Base-by-base conservation (phyloP, 2,888 invertebrate species). In the Callinectes sapidus region DNA sequence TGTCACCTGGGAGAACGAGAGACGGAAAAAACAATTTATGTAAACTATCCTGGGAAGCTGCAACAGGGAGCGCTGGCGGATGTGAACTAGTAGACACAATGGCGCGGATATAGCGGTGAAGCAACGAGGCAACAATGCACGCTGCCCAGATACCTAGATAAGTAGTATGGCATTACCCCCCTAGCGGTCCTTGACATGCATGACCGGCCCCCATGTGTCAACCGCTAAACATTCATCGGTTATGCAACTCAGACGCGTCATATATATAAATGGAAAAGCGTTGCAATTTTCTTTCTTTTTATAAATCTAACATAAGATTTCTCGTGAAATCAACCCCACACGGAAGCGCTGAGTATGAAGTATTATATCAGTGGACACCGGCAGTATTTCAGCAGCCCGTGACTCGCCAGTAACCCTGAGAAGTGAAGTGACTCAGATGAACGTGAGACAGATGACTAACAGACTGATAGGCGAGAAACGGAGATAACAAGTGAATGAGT, bases 91-190 rank as follows among this genome's bases (percentile, higher is more conserved):
- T 28, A 28, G 23, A 13, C 10, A 71, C 71, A 71, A 71, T 71
- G 28, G 28, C 71, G n/a, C 71, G 71, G 71, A 71, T 71, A 71
- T 71, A 71, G 71, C 71, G 71, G 71, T 71, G 71, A 28, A 1
- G 71, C 23, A 71, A 71, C 71, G 28, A 23, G 61, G 61, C 61
- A 71, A 71, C 71, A 71, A 71, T 71, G 71, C 71, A 71, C 71
- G 28, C 61, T 61, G 61, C 61, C 18, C 28, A 71, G n/a, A 71
- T 71, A 28, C 71, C 10, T 71, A 71, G 28, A 71, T 71, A 71
- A 71, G 71, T 28, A n/a, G 28, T 28, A 28, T 71, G 28, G 28
- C 71, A 71, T 71, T 71, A 10, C 71, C 28, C 71, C 28, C 28
- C n/a, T 28, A n/a, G 28, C 2, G 71, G 71, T 71, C 71, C 71